Percentiles rank a stretch among this genome's conserved stretches.
Evolutionary conservation across 1,140 invertebrate species (phyloP).

Genomic region (Drosophila azteca): DNA sequence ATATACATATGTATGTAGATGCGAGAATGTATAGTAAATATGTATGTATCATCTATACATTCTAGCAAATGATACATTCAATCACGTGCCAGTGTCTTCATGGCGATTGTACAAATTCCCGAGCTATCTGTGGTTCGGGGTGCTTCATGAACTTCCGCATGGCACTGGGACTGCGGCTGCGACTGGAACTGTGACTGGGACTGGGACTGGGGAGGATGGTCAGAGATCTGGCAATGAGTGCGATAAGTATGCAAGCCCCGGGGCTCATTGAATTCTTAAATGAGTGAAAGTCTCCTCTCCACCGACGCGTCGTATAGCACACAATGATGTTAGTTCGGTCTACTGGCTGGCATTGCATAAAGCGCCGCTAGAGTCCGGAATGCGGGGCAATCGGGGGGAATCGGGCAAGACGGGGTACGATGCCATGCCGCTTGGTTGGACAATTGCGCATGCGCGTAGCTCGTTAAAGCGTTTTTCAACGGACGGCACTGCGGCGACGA

Average conservation of each 20-base stretch:
- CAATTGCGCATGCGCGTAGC: conserved; percentile 79
- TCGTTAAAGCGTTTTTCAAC: conserved; percentile 65
- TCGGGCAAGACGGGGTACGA: neutral
- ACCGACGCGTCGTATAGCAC: conserved; percentile 1
- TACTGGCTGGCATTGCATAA: conserved; percentile 54
- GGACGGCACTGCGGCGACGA: conserved; percentile 48
- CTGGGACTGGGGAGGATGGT: neutral
- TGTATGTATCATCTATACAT: no score
- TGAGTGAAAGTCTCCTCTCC: conserved; percentile 67
- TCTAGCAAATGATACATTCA: no score
- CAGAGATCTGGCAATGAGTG: conserved; percentile 18
- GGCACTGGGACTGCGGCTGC: neutral
- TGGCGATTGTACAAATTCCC: no score
- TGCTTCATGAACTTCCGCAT: conserved; percentile 38
- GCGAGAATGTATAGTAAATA: no score
- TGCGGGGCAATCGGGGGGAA: neutral
- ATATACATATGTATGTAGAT: no score
- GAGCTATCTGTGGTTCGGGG: neutral
- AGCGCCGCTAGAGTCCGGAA: neutral
- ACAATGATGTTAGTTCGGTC: conserved; percentile 15
- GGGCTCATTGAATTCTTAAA: conserved; percentile 74
- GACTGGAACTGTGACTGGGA: conserved; percentile 9
- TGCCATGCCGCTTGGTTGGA: conserved; percentile 63
- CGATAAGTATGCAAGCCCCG: conserved; percentile 42
- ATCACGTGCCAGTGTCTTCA: no score